Conservation (phyloP, 2,113 vertebrate species). For the Callaeas wilsoni region DNA sequence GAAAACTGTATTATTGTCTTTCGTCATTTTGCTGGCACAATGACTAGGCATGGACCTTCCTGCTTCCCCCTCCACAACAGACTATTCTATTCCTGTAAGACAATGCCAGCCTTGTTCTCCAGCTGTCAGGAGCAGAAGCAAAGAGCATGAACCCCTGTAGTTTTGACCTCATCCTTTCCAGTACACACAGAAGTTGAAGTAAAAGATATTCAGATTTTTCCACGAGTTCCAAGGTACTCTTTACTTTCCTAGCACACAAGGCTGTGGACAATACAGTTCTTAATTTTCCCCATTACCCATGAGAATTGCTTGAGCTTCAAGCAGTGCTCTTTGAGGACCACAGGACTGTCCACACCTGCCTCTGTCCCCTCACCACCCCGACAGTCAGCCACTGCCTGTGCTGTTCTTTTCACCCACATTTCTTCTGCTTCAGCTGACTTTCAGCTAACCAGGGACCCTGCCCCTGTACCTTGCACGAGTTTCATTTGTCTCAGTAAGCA, state of each 20-base stretch:
- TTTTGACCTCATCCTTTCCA: background rate
- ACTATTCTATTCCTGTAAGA: background rate
- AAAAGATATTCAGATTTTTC: background rate
- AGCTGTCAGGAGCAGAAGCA: background rate
- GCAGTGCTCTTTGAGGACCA: background rate
- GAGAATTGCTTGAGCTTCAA: background rate
- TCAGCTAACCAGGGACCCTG: background rate
- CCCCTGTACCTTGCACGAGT: background rate
- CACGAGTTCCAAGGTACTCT: background rate
- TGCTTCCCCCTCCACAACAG: background rate
- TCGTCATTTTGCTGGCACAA: background rate
- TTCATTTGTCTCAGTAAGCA: background rate
- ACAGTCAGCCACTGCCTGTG: background rate
- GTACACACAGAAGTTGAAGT: background rate
- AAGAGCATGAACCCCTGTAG: background rate
- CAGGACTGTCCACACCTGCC: rapidly evolving
- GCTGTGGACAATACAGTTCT: background rate
- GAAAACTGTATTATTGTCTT: background rate
- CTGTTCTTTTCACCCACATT: background rate
- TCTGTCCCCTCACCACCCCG: background rate
- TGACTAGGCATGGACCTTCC: background rate
- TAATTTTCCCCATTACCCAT: background rate
- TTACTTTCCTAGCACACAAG: background rate
- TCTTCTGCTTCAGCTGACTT: background rate
- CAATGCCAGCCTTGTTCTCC: background rate